These are phyloP conservation scores for Thymelicus acteon DNA, from an alignment of 2,888 invertebrate species.

Conservation along the genomic window DNA sequence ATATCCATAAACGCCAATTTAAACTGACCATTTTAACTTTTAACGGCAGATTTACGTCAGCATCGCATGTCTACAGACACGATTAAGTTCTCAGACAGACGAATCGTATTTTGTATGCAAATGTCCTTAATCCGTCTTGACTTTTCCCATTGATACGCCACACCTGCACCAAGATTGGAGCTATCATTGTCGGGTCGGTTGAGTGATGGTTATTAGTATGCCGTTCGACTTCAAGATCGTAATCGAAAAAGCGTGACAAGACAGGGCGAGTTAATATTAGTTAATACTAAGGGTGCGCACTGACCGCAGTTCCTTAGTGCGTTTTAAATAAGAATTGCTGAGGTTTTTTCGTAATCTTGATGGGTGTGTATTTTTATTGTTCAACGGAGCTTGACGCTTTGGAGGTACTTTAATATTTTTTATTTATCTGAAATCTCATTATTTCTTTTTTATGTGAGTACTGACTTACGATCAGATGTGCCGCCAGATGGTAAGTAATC, in stretches of 20 bases:
- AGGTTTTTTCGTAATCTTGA: slow-evolving; percentile 32
- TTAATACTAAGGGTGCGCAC: slow-evolving; percentile 43
- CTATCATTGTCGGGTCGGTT: slow-evolving; percentile 30
- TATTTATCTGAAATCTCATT: too few relatives aligned
- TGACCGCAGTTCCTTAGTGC: slow-evolving; percentile 57
- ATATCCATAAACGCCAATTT: background rate
- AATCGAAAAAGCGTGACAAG: slow-evolving; percentile 21
- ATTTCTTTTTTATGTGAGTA: too few relatives aligned
- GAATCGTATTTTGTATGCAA: slow-evolving; percentile 33
- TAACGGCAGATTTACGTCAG: slow-evolving; percentile 4
- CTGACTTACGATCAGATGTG: too few relatives aligned
- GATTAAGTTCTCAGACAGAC: slow-evolving; percentile 28
- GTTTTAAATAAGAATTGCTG: slow-evolving; percentile 6
- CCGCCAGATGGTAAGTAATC: too few relatives aligned
- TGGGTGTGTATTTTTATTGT: slow-evolving; percentile 12
- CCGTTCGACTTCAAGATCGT: slow-evolving; percentile 9
- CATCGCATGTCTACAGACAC: slow-evolving; percentile 16
- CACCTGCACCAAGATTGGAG: slow-evolving; percentile 33
- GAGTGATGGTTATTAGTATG: slow-evolving; percentile 34
- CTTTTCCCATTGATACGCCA: slow-evolving; percentile 35
- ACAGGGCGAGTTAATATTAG: slow-evolving; percentile 7
- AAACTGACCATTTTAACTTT: slow-evolving; percentile 7
- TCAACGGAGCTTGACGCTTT: slow-evolving; percentile 17
- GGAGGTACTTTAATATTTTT: too few relatives aligned
- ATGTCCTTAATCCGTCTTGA: slow-evolving; percentile 31